phyloP scores from a whole-genome alignment of 2,113 vertebrate genomes.

The Apaloderma vittatum region DNA sequence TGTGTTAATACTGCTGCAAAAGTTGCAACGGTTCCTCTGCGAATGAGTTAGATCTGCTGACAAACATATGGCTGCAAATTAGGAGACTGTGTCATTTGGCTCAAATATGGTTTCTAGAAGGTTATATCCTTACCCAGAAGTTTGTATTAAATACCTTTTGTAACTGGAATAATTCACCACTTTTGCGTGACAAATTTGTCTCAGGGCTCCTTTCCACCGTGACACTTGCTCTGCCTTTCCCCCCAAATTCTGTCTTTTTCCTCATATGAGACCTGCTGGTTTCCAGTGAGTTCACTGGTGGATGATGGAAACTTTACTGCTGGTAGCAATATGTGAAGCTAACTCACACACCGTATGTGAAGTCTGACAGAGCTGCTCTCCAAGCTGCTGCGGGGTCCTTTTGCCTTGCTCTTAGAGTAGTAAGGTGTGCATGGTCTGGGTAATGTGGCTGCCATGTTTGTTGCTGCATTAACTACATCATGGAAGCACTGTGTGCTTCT shows the following conservation, averaged over 20 bases:
- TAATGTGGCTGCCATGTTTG: background rate
- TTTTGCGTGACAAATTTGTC: background rate
- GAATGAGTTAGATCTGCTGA: background rate
- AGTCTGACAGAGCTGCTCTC: background rate
- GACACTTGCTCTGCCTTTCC: background rate
- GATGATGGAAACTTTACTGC: background rate
- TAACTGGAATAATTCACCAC: background rate
- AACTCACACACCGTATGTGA: background rate
- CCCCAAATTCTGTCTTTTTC: background rate
- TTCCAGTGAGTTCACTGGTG: background rate
- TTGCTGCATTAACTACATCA: background rate
- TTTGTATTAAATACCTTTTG: background rate
- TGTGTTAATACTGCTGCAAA: background rate
- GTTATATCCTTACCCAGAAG: background rate
- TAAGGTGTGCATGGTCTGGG: background rate
- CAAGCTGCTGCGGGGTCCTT: background rate
- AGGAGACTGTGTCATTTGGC: background rate
- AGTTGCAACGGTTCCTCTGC: background rate
- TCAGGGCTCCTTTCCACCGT: background rate
- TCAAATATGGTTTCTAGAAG: background rate
- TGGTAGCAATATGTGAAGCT: background rate
- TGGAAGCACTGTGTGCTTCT: background rate
- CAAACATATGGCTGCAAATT: background rate
- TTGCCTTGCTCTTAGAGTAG: background rate
- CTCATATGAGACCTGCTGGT: background rate